These are phyloP conservation scores for Penaeus japonicus DNA, from an alignment of 1,140 invertebrate species.

Conservation along the genomic window DNA sequence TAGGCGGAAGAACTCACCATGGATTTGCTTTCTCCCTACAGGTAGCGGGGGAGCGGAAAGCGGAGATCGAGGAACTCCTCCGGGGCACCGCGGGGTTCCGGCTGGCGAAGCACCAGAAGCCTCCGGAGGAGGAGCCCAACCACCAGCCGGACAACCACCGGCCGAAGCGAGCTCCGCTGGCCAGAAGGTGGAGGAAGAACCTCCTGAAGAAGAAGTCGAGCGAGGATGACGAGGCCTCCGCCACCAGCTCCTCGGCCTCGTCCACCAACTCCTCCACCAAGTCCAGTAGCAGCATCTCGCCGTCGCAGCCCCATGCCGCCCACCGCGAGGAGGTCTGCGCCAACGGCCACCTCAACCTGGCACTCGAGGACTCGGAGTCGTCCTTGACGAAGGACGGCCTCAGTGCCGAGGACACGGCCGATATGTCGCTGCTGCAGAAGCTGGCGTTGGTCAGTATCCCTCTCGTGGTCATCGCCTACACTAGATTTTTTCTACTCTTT, in stretches of 20 bases:
- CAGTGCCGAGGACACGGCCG: slow-evolving; percentile 62
- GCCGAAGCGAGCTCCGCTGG: slow-evolving; percentile 11
- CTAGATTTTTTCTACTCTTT: too few species aligned
- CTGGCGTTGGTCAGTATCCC: slow-evolving; percentile 71
- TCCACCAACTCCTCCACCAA: slow-evolving; percentile 44
- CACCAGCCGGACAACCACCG: neutral
- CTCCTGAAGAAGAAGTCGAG: slow-evolving; percentile 21
- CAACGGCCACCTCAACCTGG: slow-evolving; percentile 25
- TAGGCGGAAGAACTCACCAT: neutral
- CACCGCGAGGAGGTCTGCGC: neutral
- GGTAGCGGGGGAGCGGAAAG: slow-evolving; percentile 47
- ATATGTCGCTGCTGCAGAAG: slow-evolving; percentile 72
- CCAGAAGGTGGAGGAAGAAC: slow-evolving; percentile 35
- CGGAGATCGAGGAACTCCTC: slow-evolving; percentile 43
- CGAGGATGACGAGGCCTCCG: slow-evolving; percentile 24
- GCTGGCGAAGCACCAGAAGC: neutral
- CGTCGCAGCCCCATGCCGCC: neutral
- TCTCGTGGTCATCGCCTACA: neutral
- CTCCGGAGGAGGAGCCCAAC: neutral
- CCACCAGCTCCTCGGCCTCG: slow-evolving; percentile 18
- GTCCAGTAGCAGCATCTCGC: slow-evolving; percentile 25
- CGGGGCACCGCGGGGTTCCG: neutral
- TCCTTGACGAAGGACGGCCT: slow-evolving; percentile 3
- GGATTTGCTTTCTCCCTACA: neutral
- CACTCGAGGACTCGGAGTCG: neutral